Conservation (phyloP, 2,113 vertebrate genomes). For the Brevimyrus niger region DNA sequence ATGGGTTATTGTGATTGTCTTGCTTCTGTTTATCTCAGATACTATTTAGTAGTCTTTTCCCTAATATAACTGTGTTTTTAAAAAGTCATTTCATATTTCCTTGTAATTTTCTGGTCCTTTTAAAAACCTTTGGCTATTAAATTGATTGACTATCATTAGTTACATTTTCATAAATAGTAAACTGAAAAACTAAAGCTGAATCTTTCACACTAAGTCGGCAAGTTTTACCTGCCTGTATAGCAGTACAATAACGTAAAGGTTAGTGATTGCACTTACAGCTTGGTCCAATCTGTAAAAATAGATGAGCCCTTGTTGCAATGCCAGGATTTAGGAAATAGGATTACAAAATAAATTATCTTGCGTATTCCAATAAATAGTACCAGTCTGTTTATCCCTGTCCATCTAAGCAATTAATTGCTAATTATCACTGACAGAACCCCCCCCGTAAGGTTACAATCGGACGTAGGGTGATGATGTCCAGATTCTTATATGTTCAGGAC, state of each 20-base stretch:
- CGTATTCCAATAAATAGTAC: neutral
- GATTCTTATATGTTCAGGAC: neutral
- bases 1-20: neutral
- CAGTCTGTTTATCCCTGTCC: neutral
- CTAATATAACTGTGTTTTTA: neutral
- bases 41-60: neutral
- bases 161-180: neutral
- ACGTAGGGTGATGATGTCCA: slow-evolving; percentile 28
- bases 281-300: neutral
- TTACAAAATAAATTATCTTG: neutral
- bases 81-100: neutral
- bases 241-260: neutral
- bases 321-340: neutral
- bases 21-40: neutral
- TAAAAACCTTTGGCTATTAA: neutral
- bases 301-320: neutral
- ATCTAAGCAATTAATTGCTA: neutral
- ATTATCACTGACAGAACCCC: neutral
- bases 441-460: no score
- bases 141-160: neutral
- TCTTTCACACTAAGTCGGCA: neutral
- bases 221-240: neutral
- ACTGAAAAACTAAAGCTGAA: neutral
- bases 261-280: neutral
- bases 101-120: neutral